Evolutionary conservation across 2,113 vertebrate genomes (phyloP).

Genomic region (Coptodon bakossiorum): DNA sequence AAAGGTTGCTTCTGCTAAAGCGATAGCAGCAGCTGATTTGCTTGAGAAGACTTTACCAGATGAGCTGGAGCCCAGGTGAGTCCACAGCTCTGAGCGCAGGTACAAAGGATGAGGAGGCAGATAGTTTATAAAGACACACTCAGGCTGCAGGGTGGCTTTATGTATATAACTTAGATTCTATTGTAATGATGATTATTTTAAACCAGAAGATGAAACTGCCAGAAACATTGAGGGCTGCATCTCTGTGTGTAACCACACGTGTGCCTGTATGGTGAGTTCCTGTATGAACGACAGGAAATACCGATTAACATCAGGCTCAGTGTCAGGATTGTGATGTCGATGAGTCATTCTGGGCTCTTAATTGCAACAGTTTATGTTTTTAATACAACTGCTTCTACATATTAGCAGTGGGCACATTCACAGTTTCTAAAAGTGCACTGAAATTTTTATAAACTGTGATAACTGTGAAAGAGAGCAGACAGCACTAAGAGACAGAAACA

Average conservation of each 20-base stretch:
- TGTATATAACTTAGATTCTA: too few relatives aligned
- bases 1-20: not conserved
- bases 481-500: not conserved
- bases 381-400: too few relatives aligned
- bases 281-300: not conserved
- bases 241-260: not conserved
- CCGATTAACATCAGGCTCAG: accelerated
- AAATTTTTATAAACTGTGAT: not conserved
- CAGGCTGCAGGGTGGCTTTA: too few relatives aligned
- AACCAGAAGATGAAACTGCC: too few relatives aligned
- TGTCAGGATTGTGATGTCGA: accelerated
- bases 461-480: not conserved
- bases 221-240: not conserved
- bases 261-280: not conserved
- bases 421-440: not conserved
- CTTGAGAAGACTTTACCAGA: not conserved
- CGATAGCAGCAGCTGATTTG: too few relatives aligned
- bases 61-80: not conserved
- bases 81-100: not conserved
- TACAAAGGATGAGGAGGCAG: not conserved
- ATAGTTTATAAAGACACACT: not conserved
- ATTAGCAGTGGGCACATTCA: accelerated
- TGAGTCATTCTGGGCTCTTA: not conserved
- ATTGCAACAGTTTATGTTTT: not conserved
- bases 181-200: too few relatives aligned